Evolutionary conservation across 2,888 invertebrate species (phyloP), one percentile per base, ranked within the genome.

Genomic region (Oligia fasciuncula): DNA sequence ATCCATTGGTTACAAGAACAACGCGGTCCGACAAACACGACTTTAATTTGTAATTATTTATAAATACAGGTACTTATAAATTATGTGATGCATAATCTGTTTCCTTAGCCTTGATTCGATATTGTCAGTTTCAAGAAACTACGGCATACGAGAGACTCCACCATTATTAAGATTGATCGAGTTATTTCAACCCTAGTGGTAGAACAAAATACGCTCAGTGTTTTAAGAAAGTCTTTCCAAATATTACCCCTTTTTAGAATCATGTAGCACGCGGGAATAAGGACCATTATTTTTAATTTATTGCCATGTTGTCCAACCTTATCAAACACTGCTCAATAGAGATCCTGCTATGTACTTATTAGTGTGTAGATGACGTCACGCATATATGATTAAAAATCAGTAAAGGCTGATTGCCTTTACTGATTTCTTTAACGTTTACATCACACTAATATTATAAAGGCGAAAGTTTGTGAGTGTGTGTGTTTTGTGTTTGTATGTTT

Each of bases 221-320:
- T 43, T 17, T 62, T n/a, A n/a, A 40, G 35, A 49, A 8, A 13
- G 2, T 43, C 0, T 73, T 46, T 63, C 8, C 35, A 2, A 65
- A 63, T 57, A 14, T 29, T 40, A 65, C 74, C 81, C 74, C 63
- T 74, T 79, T 80, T 54, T 65, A 35, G 13, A 17, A 75, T 54
- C 4, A 73, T 51, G 29, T 51, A 51, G 49, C 46, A 54, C n/a
- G 51, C 81, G 67, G 79, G 51, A 67, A 81, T 35, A 54, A 40
- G 23, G 23, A 17, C n/a, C 60, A 71, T 77, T 77, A 81, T 54
- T 76, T 83, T 60, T 19, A 54, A 81, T 83, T 77, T 77, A 70
- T 57, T 68, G 51, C 9, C 4, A 4, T 23, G 29, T n/a, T 19
- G 17, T 68, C 35, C 29, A 23, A 62, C 23, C 54, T 62, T 83